Evolutionary conservation across 1,140 invertebrate species (phyloP).

Genomic region (Panagrolaimus sp.): DNA sequence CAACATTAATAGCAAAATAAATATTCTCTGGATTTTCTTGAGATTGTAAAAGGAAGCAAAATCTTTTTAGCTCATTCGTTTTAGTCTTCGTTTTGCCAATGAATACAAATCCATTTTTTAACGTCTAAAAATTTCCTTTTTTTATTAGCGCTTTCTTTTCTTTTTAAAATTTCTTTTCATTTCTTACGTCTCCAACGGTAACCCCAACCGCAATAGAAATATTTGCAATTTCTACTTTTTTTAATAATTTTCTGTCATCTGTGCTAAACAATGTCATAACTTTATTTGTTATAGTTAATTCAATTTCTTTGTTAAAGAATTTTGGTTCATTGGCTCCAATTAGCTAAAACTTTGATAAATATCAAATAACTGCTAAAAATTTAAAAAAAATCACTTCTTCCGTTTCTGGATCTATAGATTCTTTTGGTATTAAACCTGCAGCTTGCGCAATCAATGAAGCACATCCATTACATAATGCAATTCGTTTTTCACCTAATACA

Average conservation of each 20-base stretch:
- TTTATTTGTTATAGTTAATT: neutral
- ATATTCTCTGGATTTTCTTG: neutral
- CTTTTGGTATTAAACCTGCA: neutral
- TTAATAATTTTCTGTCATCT: too few relatives aligned
- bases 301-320: conserved; percentile 2
- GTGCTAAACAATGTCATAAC: too few relatives aligned
- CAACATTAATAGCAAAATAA: neutral
- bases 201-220: too few relatives aligned
- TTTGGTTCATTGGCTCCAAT: neutral
- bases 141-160: too few relatives aligned
- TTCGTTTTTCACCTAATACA: neutral
- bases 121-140: too few relatives aligned
- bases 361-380: too few relatives aligned
- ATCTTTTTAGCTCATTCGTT: neutral
- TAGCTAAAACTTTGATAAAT: neutral
- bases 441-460: conserved; percentile 2
- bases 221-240: too few relatives aligned
- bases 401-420: neutral
- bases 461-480: neutral
- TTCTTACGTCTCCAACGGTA: too few relatives aligned
- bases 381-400: neutral
- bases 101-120: conserved; percentile 7
- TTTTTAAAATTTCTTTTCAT: too few relatives aligned
- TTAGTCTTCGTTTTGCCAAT: conserved; percentile 4
- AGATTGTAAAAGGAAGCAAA: neutral